Conservation (phyloP, 2,888 invertebrate species). For the Drosophila maculinotata region DNA sequence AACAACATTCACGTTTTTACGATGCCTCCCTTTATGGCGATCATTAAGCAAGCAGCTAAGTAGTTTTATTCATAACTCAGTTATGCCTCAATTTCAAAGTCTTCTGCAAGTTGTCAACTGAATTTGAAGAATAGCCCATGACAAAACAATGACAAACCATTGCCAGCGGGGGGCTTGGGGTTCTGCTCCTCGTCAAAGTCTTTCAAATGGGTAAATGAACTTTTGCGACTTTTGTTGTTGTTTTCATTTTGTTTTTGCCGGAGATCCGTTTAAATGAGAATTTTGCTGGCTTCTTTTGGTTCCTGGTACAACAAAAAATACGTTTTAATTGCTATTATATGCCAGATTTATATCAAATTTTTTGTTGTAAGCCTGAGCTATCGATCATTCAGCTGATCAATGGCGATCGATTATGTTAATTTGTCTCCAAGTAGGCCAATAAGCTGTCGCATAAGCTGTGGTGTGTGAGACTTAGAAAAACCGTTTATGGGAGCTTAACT, state of each 20-base stretch:
- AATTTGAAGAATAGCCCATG: conserved; percentile 11
- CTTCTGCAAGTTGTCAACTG: conserved; percentile 37
- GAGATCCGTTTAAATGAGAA: conserved; percentile 35
- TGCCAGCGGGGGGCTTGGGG: conserved; percentile 3
- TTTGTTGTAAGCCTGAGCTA: conserved; percentile 9
- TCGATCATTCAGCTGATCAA: conserved; percentile 44
- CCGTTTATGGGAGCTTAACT: conserved; percentile 46
- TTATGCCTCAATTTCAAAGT: conserved; percentile 17
- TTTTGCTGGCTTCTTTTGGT: conserved; percentile 6
- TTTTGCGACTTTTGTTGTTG: conserved; percentile 13
- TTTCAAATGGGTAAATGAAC: conserved; percentile 37
- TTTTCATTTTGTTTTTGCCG: not conserved
- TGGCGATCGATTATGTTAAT: conserved; percentile 52
- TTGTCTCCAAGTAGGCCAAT: conserved; percentile 57
- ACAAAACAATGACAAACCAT: conserved; percentile 28
- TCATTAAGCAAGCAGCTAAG: conserved; percentile 19
- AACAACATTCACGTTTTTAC: conserved; percentile 25
- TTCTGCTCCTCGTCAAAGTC: too few species aligned
- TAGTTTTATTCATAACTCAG: conserved; percentile 12
- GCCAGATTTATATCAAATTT: conserved; percentile 20
- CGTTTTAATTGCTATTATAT: conserved; percentile 18
- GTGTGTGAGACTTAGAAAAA: conserved; percentile 33
- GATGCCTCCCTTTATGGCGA: conserved; percentile 22
- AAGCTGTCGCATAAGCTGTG: conserved; percentile 38
- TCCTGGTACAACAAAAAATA: conserved; percentile 16